Evolutionary conservation across 2,797 vertebrate species (phyloP), one percentile per base, ranked within the genome.

Genomic region (Oreortyx pictus): DNA sequence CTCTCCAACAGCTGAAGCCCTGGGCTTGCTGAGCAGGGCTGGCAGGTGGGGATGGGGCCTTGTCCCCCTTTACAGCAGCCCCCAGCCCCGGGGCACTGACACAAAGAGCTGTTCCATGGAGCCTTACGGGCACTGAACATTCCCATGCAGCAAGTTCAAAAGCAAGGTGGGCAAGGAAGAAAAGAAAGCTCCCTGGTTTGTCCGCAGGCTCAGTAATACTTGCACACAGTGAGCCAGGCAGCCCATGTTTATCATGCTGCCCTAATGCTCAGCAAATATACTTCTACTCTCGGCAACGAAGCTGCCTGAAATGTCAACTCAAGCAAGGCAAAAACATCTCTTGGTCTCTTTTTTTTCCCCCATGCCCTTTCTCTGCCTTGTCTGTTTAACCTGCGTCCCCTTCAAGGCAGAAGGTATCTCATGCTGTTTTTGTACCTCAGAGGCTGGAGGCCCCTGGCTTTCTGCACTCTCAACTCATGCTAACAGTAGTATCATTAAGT

Each of bases 251-350:
- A 54, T 65, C 23, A 3, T 65, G n/a, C 76, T 92, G 74, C 79
- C 47, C 61, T 80, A 70, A 89, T 54, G 31, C 68, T 85, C 78
- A 80, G 68, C 74, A 94, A 96, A 91, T 68, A 80, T 14, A 77
- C 25, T 61, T 67, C 44, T 88, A 50, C 60, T 80, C 37, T 82
- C 72, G 71, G 83, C 68, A 46, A 46, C 65, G 37, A 52, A 88
- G 86, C 43, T 49, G 27, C 44, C 60, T 66, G 74, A 95, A 95
- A 86, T 93, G 67, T 37, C 88, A 86, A 39, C 14, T 56, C 29
- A 64, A 64, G 50, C 64, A 79, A 60, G 57, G 71, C 41, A 76
- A 73, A 94, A 94, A 43, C 16, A 84, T 71, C 27, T 31, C 33
- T 44, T 1, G 0, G 33, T 24, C 46, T 96, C 56, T 14, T 20